Evolutionary conservation across 2,797 vertebrate species (phyloP).

Genomic region (Hirundo rustica): DNA sequence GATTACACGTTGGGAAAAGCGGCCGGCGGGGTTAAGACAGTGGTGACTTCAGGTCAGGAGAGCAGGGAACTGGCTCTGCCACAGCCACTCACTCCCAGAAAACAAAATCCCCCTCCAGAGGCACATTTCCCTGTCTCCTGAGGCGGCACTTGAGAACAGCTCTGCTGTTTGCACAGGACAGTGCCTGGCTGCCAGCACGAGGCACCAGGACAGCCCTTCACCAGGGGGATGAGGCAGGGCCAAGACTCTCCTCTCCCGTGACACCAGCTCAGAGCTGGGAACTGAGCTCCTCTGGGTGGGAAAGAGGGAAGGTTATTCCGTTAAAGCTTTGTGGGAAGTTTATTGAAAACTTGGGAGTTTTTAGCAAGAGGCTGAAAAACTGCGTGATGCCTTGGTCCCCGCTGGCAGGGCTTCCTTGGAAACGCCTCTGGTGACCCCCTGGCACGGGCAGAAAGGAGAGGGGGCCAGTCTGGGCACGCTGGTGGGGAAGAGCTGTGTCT

Average conservation of each 20-base stretch:
- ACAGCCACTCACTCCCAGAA: background rate
- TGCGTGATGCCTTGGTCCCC: accelerated
- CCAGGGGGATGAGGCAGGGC: background rate
- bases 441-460: background rate
- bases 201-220: background rate
- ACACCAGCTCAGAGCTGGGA: accelerated
- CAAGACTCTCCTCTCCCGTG: background rate
- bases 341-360: background rate
- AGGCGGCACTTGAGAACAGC: background rate
- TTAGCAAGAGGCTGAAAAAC: background rate
- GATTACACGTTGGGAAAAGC: background rate
- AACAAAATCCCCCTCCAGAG: background rate
- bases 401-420: background rate
- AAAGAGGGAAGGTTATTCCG: background rate
- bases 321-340: background rate
- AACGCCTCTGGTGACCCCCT: background rate
- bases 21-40: background rate
- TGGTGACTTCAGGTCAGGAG: background rate
- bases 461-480: background rate
- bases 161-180: background rate
- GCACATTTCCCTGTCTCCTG: background rate
- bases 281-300: background rate
- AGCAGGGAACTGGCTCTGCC: background rate
- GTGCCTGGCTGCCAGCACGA: background rate
- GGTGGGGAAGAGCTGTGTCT: background rate